Evolutionary conservation across 1,140 invertebrate genomes (phyloP), one percentile per base, ranked within the genome.

Genomic region (Formica selysi): DNA sequence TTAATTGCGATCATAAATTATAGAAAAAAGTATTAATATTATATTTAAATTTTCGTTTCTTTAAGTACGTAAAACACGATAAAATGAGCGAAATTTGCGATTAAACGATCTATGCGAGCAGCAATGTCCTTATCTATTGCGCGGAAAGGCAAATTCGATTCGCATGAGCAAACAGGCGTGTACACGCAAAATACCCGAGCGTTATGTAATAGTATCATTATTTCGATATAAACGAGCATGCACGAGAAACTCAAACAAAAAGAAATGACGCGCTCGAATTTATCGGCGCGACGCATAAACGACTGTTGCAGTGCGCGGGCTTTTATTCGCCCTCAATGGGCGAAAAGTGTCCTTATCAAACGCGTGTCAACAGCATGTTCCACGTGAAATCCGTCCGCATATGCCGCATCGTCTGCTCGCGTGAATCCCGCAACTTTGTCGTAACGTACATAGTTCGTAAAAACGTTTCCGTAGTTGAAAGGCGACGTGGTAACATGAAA

Each of bases 341-440:
- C 68, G 71, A 70, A 76, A 88, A 87, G 71, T 73, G 71, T 87
- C 59, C 57, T 73, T 61, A 78, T 70, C 62, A 41, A 57, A 29
- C 16, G 48, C 48, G 70, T 26, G 67, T 87, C 87, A 76, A 76
- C 80, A 54, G 51, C 26, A 48, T 64, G 32, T 84, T 71, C 38
- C 48, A 41, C 32, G 38, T 38, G 26, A 57, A 85, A 85, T 71
- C 32, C 64, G 32, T 74, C 29, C 29, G 16, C 70, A 54, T 32
- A 13, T 22, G 26, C 44, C 22, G 22, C 48, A 16, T 61, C 41
- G 29, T 29, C 68, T 65, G 41, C 22, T 44, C 32, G 65, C 19
- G 54, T 16, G 68, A 74, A 54, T 78, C n/a, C 54, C 13, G 19
- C 36, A 62, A 74, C 68, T 74, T 61, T 10, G 36, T 36, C 62